Base-by-base conservation (phyloP, 2,113 vertebrate genomes). In the Oreochromis aureus region DNA sequence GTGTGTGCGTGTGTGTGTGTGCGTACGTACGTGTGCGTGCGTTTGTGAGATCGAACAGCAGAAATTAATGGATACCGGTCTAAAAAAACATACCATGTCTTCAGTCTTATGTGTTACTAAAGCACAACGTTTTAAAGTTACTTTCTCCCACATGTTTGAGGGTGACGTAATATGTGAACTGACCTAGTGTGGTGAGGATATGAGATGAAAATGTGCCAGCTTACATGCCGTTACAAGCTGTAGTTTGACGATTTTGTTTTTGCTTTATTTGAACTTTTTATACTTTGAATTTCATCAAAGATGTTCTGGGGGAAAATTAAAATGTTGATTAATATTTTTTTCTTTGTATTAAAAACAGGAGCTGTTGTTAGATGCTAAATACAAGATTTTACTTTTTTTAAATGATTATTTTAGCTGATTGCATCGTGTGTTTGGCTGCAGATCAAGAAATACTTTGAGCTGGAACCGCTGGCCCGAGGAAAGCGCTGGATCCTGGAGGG, bases 401-500 rank as follows among this genome's bases (percentile, higher is more conserved):
- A n/a, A 66, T 66, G 27, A 19, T 30, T 76, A 19, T 51, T 81
- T 44, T 16, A 44, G 59, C 80, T 71, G 19, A 81, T 46, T 58
- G 16, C 15, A 8, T 13, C 87, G 53, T 58, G 19, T 86, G 82
- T 87, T 83, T 82, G 61, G 5, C 15, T n/a, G 9, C 93, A 99
- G 99, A 97, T 99, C 80, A 98, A 98, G 96, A 99, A 99, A 90
- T 99, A 99, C 93, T 98, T 99, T 92, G 99, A 99, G 97, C 97
- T 99, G 96, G 98, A 99, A 95, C 98, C 98, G 5, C 97, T 99
- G 94, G 98, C 98, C 69, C 95, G 97, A 84, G 98, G 98, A 82
- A 99, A 99, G 91, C 97, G 97, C 89, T 99, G 98, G 99, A 98
- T 99, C 93, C 97, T 99, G 90, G 98, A 98, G 71, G 97, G 98